Evolutionary conservation across 2,113 vertebrate genomes (phyloP), one percentile per base, ranked within the genome.

Genomic region (Boulengeromyrus knoepffleri): DNA sequence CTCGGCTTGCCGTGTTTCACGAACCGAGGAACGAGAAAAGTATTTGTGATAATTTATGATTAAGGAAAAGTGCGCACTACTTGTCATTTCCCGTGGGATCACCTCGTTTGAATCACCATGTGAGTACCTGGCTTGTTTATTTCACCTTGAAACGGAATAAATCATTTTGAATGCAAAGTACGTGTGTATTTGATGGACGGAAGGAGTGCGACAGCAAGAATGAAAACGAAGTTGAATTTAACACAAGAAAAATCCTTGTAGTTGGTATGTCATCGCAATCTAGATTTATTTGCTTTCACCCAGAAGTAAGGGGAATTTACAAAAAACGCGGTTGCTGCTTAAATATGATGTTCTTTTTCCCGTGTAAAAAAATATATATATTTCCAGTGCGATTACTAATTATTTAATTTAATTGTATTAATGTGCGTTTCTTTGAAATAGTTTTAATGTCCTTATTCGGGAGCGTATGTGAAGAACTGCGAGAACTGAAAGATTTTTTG

Each of bases 61-160:
- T 83, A 24, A 52, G 46, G 21, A 80, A 52, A 47, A 39, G 58
- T 80, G 49, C 27, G 17, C 50, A 8, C 87, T 62, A 36, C 19
- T 47, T 31, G 49, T 52, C 6, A 17, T 87, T 53, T 84, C 49
- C 53, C 50, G 13, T 58, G 52, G 62, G 58, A 88, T 27, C 66
- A 5, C n/a, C 31, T 87, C 50, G 47, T 56, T 45, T 77, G 62
- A 87, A 31, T 31, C 24, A 19, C 31, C 42, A 88, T 86, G 89
- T 90, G 62, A 90, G 89, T 88, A 90, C 56, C 12, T 8, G 19
- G 17, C 56, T 90, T 49, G 10, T 86, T 86, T 87, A 31, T 52
- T 87, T 87, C 85, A 87, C 46, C 46, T 87, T 87, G 85, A 47
- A 87, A 53, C 13, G 4, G 49, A 52, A 52, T 85, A 46, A n/a